phyloP scores from a whole-genome alignment of 92 coral and sea anemone species.

The Paramuricea clavata region DNA sequence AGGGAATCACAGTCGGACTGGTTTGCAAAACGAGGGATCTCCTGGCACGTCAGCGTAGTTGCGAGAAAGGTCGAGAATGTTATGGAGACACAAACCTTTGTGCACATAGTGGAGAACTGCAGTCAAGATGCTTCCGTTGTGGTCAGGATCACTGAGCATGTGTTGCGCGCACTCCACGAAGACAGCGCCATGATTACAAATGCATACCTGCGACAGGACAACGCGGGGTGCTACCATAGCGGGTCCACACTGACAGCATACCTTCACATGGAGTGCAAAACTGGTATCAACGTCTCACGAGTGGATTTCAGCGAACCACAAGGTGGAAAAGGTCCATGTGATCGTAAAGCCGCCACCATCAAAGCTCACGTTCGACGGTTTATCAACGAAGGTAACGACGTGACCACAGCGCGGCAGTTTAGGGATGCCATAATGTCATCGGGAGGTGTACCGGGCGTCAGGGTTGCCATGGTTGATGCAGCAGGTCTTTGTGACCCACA shows the following conservation, averaged over 20 bases:
- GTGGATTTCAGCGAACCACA: slow-evolving; percentile 52
- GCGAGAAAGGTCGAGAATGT: slow-evolving; percentile 21
- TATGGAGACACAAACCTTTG: slow-evolving; percentile 33
- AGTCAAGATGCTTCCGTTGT: slow-evolving; percentile 43
- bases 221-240: slow-evolving; percentile 50
- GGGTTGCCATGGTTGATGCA: slow-evolving; percentile 49
- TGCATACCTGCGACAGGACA: slow-evolving; percentile 43
- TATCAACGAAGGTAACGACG: slow-evolving; percentile 46
- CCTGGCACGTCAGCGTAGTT: slow-evolving; percentile 48
- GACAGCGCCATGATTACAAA: not conserved
- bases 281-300: slow-evolving; percentile 36
- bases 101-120: slow-evolving; percentile 51
- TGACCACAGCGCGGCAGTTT: slow-evolving; percentile 49
- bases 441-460: slow-evolving; percentile 49
- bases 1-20: slow-evolving; percentile 38
- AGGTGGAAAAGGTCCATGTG: slow-evolving; percentile 59
- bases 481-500: slow-evolving; percentile 12
- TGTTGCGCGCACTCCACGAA: slow-evolving; percentile 21
- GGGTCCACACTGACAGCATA: slow-evolving; percentile 20
- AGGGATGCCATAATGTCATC: slow-evolving; percentile 33
- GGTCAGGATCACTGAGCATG: slow-evolving; percentile 31
- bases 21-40: slow-evolving; percentile 45
- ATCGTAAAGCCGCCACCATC: slow-evolving; percentile 54
- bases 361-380: slow-evolving; percentile 54
- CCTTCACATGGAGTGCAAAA: slow-evolving; percentile 22